Evolutionary conservation across 2,888 invertebrate species (phyloP), one percentile per base, ranked within the genome.

Genomic region (Netelia fuscicornis): DNA sequence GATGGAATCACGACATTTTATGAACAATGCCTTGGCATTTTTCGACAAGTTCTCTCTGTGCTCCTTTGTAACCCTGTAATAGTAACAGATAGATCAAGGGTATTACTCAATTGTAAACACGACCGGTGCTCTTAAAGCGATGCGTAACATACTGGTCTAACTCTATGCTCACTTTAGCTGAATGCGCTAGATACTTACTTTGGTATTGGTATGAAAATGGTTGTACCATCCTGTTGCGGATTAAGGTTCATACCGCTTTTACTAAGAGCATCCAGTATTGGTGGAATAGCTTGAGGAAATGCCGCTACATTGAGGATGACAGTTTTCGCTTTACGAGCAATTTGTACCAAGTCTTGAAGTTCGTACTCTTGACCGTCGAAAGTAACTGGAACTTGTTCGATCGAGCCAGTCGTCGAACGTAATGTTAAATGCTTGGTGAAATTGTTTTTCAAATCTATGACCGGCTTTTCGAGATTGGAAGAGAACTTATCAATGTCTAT

Each of bases 201-300:
- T 11, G 98, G 98, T 87, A 98, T 95, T 54, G 98, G 97, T 74
- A 99, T 95, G 93, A 96, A 98, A 68, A 99, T 94, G 1, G 97
- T 97, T 1, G 98, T 98, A 25, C 98, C 98, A 92, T 99, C 99
- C 93, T 98, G 98, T 92, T 99, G 98, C 0, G 98, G 98, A 94
- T 98, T 98, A 78, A 99, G 94, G 93, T 98, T 98, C 95, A 99
- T 96, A 10, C 98, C 98, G 83, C 98, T 98, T 54, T 96, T 96
- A 76, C 95, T 94, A 68, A 99, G 95, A 1, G 97, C 96, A 91
- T 96, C 96, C 42, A 98, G 89, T 6, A 97, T 97, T 87, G 96
- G 95, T 9, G 97, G 97, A 90, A 98, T 97, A 9, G 97, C 97
- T 95, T 98, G 98, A 0, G 99, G 98, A 93, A 98, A 97, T 0